Percentiles rank a stretch among this genome's conserved stretches.
Conservation (phyloP, 2,888 invertebrate genomes). For the Pheosia gnoma region DNA sequence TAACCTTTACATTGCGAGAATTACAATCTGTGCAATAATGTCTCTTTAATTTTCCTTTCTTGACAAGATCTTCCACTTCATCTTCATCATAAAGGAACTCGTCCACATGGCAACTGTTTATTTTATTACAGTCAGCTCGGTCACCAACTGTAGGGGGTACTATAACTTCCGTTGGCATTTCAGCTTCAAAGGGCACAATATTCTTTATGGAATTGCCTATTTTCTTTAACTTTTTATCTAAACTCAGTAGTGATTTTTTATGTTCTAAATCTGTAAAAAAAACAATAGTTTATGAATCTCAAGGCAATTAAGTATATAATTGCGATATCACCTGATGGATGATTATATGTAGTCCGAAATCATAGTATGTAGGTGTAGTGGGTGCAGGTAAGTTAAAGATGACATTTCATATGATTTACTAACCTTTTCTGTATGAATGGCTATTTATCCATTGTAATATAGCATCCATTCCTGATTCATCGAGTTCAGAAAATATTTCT, state of each 20-base stretch:
- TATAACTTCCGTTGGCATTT: slow-evolving; percentile 70
- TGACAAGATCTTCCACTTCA: slow-evolving; percentile 77
- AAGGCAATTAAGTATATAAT: no score
- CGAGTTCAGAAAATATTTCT: slow-evolving; percentile 59
- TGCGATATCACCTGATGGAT: no score
- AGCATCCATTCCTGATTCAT: slow-evolving; percentile 55
- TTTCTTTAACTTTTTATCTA: slow-evolving; percentile 58
- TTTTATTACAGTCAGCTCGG: slow-evolving; percentile 80
- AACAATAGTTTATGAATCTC: neutral
- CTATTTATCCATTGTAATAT: slow-evolving; percentile 72
- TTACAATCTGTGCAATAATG: slow-evolving; percentile 70
- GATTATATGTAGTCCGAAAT: no score
- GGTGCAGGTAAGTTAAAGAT: neutral
- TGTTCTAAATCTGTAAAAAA: slow-evolving; percentile 60
- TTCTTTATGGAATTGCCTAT: slow-evolving; percentile 66
- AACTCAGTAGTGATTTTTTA: slow-evolving; percentile 50
- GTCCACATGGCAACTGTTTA: slow-evolving; percentile 86
- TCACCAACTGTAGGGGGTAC: slow-evolving; percentile 69
- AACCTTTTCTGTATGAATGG: slow-evolving; percentile 67
- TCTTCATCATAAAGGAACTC: slow-evolving; percentile 88
- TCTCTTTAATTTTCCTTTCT: slow-evolving; percentile 61
- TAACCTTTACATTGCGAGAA: slow-evolving; percentile 66
- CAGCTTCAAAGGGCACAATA: slow-evolving; percentile 68
- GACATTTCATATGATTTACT: slow-evolving; percentile 8
- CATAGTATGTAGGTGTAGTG: no score